Evolutionary conservation across 2,113 vertebrate genomes (phyloP).

Genomic region (Rhodinocichla rosea): DNA sequence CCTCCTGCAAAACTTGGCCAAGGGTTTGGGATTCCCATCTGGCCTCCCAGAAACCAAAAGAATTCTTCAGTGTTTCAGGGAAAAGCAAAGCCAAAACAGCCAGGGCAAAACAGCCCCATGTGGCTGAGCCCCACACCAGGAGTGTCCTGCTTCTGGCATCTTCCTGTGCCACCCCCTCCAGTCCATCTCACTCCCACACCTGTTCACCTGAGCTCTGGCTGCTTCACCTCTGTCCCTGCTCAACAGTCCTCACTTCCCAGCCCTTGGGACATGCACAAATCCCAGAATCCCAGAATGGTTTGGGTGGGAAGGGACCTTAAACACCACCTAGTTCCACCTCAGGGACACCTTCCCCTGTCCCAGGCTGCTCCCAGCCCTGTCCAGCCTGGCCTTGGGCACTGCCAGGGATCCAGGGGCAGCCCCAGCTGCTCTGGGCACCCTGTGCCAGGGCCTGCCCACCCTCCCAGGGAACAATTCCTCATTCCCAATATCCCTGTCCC

Average conservation of each 20-base stretch:
- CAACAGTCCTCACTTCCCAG: neutral
- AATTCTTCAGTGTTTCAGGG: neutral
- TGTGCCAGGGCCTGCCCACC: neutral
- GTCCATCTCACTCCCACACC: fast-evolving
- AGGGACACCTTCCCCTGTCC: fast-evolving
- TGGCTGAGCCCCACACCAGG: fast-evolving
- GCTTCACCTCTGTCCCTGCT: neutral
- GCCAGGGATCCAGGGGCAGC: neutral
- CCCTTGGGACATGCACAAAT: fast-evolving
- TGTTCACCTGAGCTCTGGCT: neutral
- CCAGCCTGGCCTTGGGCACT: neutral
- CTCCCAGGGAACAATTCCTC: fast-evolving
- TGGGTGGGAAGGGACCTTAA: neutral
- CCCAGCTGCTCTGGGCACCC: neutral
- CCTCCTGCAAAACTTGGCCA: neutral
- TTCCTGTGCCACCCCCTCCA: neutral
- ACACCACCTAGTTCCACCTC: fast-evolving
- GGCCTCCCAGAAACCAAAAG: neutral
- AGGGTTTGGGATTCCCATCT: neutral
- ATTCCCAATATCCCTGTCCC: neutral
- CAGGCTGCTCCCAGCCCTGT: fast-evolving
- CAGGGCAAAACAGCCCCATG: neutral
- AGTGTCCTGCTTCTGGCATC: neutral
- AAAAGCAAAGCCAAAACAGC: neutral
- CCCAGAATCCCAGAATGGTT: neutral